Evolutionary conservation across 2,113 vertebrate genomes (phyloP), one percentile per base, ranked within the genome.

Genomic region (Gadus macrocephalus): DNA sequence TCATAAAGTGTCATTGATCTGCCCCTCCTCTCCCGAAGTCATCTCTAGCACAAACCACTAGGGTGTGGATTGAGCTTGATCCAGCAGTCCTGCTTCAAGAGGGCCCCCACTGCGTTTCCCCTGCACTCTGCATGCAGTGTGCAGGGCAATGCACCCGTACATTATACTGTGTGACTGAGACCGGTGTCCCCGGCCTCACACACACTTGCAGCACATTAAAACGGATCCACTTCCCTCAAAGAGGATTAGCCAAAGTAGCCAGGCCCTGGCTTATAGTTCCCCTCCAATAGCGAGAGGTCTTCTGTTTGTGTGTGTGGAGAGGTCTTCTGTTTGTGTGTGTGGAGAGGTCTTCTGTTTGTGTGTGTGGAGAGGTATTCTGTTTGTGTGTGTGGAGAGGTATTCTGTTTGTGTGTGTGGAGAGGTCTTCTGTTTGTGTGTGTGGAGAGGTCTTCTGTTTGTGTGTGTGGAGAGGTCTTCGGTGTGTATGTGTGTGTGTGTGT

Each of bases 181-280:
- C 16, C 4, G 53, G 53, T 55, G 58, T 5, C 16, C 58, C 19
- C 19, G 19, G 17, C 19, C 1, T 3, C 20, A 15, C 60, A 60
- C 58, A 60, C n/a, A 19, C 61, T 27, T 8, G 9, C 62, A 25
- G 20, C 73, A 70, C 74, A 66, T 59, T 78, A 59, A 81, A 55
- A 78, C 75, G 66, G 62, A 55, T 83, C 80, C 70, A 74, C 80
- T 82, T 84, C 73, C 81, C 74, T 67, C 73, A 88, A 89, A 90
- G 86, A 88, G 89, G 91, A 91, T 92, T 91, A 90, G 27, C 27
- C 53, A 15, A 66, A 16, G 63, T 68, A 73, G 75, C 72, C 72
- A 73, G 71, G 80, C 86, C 89, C 90, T 89, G 83, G 70, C 84
- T 87, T 84, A 77, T 84, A 77, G 83, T 85, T 86, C 73, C 76